phyloP scores from a whole-genome alignment of 2,888 invertebrate species.

The Hecatera dysodea region DNA sequence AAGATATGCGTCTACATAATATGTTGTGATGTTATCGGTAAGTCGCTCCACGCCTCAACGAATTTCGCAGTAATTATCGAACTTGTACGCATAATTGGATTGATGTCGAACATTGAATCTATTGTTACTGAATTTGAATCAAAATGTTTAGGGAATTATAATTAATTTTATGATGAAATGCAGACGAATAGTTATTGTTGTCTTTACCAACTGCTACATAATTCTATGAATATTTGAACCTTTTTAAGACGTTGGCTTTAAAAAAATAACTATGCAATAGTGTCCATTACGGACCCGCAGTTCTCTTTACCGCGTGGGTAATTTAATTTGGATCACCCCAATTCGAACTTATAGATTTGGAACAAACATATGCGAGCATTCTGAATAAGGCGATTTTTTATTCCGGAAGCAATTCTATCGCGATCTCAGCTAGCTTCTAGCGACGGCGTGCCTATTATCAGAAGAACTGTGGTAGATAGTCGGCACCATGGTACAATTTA shows the following conservation, averaged over 20 bases:
- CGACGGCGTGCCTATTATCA: no score
- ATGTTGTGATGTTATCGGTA: conserved; percentile 8
- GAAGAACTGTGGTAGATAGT: no score
- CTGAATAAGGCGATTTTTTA: neutral
- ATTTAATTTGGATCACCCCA: neutral
- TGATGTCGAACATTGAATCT: conserved; percentile 14
- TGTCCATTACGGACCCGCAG: neutral
- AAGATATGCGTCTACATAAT: neutral
- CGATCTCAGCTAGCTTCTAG: neutral
- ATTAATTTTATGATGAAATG: conserved; percentile 2
- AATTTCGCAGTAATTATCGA: conserved; percentile 29
- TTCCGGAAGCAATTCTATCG: neutral
- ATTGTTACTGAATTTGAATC: neutral
- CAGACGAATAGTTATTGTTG: neutral
- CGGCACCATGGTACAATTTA: no score
- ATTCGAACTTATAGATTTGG: neutral
- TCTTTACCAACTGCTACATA: neutral
- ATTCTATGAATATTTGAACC: conserved; percentile 3
- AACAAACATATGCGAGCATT: no score
- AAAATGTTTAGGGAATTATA: neutral
- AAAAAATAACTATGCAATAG: neutral
- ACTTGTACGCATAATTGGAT: conserved; percentile 24
- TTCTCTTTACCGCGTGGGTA: neutral
- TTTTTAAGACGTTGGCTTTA: no score
- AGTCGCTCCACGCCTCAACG: conserved; percentile 2